These are phyloP conservation scores for Pyxicephalus adspersus DNA, from an alignment of 2,113 vertebrate genomes.

Conservation along the genomic window DNA sequence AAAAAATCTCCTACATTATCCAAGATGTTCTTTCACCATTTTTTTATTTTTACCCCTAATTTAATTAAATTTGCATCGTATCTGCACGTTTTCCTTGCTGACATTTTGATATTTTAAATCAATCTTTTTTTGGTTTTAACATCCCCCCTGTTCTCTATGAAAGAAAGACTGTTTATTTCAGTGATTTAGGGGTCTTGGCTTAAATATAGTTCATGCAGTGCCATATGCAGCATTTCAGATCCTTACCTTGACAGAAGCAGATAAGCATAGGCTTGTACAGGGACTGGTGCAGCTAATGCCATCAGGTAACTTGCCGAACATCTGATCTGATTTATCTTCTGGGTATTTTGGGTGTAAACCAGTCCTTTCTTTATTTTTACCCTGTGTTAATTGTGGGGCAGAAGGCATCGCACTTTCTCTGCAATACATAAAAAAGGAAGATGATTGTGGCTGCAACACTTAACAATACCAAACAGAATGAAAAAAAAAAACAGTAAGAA, in stretches of 20 bases:
- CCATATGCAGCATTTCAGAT: no score
- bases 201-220: no score
- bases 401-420: slow-evolving; percentile 61
- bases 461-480: background rate
- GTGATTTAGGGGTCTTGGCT: no score
- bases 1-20: no score
- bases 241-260: slow-evolving; percentile 77
- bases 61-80: no score
- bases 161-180: no score
- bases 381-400: slow-evolving; percentile 62
- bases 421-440: background rate
- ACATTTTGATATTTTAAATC: no score
- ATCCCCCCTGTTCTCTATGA: no score
- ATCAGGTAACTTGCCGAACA: slow-evolving; percentile 73
- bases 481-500: slow-evolving; percentile 7
- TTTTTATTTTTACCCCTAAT: no score
- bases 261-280: slow-evolving; percentile 72
- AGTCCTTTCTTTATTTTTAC: slow-evolving; percentile 70
- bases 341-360: slow-evolving; percentile 64
- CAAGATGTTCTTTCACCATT: no score
- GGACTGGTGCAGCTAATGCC: slow-evolving; percentile 71
- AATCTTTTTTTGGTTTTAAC: no score
- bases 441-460: background rate
- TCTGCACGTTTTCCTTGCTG: no score
- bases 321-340: slow-evolving; percentile 72